Base-by-base conservation (phyloP, 1,140 invertebrate species). In the Acromyrmex charruanus region DNA sequence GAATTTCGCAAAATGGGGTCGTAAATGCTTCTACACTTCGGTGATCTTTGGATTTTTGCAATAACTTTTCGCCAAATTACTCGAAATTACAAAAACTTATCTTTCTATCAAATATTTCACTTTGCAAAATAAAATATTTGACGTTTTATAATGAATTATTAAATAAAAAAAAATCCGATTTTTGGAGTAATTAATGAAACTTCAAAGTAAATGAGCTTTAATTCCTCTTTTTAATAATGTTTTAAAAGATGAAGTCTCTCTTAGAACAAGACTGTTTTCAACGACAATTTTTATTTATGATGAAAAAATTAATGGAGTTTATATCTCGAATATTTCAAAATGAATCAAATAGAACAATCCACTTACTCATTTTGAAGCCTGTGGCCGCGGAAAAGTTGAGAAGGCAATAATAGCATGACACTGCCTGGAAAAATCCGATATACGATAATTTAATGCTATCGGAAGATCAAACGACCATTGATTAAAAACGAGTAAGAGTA, bases 401-500 rank as follows among this genome's bases (percentile, higher is more conserved):
- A 65, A 79, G 59, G 39, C 35, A 79, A 65, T 79, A 79, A 49
- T 79, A 65, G 59, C 21, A 49, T 49, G 75, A 77, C 59, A 65
- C 39, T 63, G 75, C 10, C 58, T 77, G 58, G 35, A 77, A 77
- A 77, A 77, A 77, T 49, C 39, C 75, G 35, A 79, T 79, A 65
- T 79, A 65, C 75, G 75, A 79, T 51, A 79, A 79, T 79, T 79
- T 65, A 79, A 79, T 79, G 49, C 28, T 39, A 25, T 25, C 53
- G 21, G 14, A 49, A 71, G 80, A 84, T 84, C 80, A 61, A 84
- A 84, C 53, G 80, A 84, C 21, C 44, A 84, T 71, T 84, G 59
- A 84, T 84, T 71, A 74, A 74, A 74, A 59, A 75, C 35, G 80
- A 74, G 51, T 44, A 74, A 84, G 18, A 39, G 53, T 61, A 59